phyloP scores from a whole-genome alignment of 92 coral and sea anemone species.

The Micromussa lordhowensis region DNA sequence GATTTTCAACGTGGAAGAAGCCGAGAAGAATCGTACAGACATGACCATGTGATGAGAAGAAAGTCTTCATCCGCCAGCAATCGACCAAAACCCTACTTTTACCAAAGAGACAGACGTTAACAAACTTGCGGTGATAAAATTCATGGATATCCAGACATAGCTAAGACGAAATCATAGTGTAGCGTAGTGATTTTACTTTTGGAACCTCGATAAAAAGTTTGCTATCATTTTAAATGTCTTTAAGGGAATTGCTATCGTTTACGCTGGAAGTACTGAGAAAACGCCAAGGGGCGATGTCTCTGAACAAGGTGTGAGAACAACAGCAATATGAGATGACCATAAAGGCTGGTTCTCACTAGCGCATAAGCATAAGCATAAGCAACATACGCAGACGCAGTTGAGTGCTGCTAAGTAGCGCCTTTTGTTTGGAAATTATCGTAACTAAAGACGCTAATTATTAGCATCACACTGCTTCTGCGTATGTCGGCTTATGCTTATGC shows the following conservation, averaged over 20 bases:
- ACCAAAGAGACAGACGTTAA: background rate
- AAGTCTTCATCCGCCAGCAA: background rate
- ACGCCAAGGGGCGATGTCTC: too few relatives aligned
- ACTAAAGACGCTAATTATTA: too few relatives aligned
- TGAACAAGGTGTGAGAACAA: background rate
- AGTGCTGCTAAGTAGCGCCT: too few relatives aligned
- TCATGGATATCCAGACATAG: background rate
- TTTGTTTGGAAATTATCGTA: too few relatives aligned
- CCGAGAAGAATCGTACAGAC: slow-evolving; percentile 11
- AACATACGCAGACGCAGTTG: too few relatives aligned
- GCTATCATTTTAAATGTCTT: background rate
- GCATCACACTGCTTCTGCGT: too few relatives aligned
- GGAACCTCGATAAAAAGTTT: background rate
- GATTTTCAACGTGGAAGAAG: background rate
- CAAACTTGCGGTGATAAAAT: background rate
- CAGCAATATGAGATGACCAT: background rate
- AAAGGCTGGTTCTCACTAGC: too few relatives aligned
- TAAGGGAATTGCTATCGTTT: background rate
- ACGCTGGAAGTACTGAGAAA: background rate
- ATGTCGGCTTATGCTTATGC: too few relatives aligned
- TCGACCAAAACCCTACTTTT: slow-evolving; percentile 21
- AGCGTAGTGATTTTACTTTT: background rate
- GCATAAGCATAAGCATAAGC: too few relatives aligned
- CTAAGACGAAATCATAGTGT: background rate
- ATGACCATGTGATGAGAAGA: slow-evolving; percentile 21